phyloP scores from a whole-genome alignment of 1,140 invertebrate species.

The Octopus bimaculoides region DNA sequence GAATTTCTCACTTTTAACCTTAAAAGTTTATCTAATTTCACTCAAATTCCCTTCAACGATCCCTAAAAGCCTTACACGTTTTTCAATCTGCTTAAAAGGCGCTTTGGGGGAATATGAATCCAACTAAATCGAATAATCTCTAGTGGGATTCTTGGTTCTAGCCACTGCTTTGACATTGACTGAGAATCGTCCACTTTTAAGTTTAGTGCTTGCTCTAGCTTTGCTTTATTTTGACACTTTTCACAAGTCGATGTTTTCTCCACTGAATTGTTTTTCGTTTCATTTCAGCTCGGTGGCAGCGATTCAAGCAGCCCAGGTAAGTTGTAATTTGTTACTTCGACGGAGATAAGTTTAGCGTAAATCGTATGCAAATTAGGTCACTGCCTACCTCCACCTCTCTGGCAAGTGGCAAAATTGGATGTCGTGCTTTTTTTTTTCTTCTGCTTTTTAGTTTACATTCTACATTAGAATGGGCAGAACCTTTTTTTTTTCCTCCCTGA shows the following conservation, averaged over 20 bases:
- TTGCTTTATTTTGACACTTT: not conserved
- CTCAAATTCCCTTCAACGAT: too few relatives aligned
- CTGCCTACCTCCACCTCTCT: not conserved
- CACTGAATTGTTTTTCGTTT: constrained; percentile 24
- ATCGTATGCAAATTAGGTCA: constrained; percentile 28
- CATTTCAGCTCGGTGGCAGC: constrained; percentile 50
- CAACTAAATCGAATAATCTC: not conserved
- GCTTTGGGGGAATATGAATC: too few relatives aligned
- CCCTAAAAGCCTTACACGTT: too few relatives aligned
- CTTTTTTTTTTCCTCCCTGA: too few relatives aligned
- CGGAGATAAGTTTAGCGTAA: constrained; percentile 6
- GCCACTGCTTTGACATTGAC: not conserved
- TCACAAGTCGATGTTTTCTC: not conserved
- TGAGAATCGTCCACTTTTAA: constrained; percentile 3
- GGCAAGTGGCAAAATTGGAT: not conserved
- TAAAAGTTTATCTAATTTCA: not conserved
- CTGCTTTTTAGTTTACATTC: too few relatives aligned
- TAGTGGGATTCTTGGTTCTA: not conserved
- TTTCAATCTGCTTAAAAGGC: too few relatives aligned
- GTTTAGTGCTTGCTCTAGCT: not conserved
- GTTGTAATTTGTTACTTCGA: constrained; percentile 7
- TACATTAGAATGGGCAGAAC: too few relatives aligned
- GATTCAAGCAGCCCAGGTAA: constrained; percentile 56
- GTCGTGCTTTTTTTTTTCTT: too few relatives aligned
- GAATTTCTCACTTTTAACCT: constrained; percentile 25